Evolutionary conservation across 2,113 vertebrate genomes (phyloP), one percentile per base, ranked within the genome.

Genomic region (Chaetops frenatus): DNA sequence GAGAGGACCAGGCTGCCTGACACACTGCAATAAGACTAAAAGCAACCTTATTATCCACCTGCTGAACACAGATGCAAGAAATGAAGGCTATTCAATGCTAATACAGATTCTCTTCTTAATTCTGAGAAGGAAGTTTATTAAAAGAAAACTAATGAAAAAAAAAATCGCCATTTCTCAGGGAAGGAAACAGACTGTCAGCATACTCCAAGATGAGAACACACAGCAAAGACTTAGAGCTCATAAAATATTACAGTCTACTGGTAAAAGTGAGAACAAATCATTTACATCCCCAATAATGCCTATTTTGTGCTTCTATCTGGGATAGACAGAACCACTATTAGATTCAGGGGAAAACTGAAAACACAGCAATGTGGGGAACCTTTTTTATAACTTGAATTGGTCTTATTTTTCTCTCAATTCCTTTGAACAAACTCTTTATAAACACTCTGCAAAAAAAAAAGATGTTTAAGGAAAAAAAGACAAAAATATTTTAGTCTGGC

Each of bases 1-100:
- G 29, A 76, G 45, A 86, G 53, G 17, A n/a, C 3, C 21, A 87
- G 51, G 25, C 27, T 87, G 57, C 25, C 44, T 58, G 42, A 76
- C n/a, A 45, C 33, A 29, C 54, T 40, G 40, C 0, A 0, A 0
- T 50, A 78, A 90, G 38, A 48, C n/a, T 9, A 24, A 78, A 36
- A 91, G 28, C 38, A 81, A 38, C 27, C 33, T 86, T 42, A 5
- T 33, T 44, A 61, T 5, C 11, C 84, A 29, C 24, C 36, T 74
- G 14, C 11, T 44, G 35, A 94, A 66, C 7, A 42, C 13, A 65
- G 62, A 36, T 20, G 11, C 15, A 48, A 29, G 53, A 11, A n/a
- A 14, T 23, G 11, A 45, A 83, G 48, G 31, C 19, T 42, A 56
- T 3, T 47, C 24, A 56, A 16, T 50, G 16, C 29, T 79, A 40